A percentile compares a stretch with the other conserved stretches of the same genome.
Evolutionary conservation across 2,888 invertebrate genomes (phyloP).

Genomic region (Eupithecia subumbrata): DNA sequence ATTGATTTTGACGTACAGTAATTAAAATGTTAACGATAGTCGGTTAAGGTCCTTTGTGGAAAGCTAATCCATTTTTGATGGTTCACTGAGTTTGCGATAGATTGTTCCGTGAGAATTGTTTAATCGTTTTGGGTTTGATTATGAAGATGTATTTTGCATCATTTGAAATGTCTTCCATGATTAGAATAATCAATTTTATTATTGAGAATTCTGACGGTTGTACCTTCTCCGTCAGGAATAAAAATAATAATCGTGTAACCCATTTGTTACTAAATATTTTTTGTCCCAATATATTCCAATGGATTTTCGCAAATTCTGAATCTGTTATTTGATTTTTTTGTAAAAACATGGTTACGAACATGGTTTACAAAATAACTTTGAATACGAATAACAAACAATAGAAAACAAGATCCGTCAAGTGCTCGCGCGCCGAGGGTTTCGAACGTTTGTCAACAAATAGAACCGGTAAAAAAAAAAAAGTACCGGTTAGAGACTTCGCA

Average conservation of each 20-base stretch:
- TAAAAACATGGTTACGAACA: too few relatives aligned
- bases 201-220: background rate
- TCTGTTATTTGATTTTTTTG: too few relatives aligned
- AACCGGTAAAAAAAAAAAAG: too few relatives aligned
- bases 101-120: constrained; percentile 60
- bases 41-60: constrained; percentile 62
- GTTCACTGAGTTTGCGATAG: constrained; percentile 59
- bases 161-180: constrained; percentile 17
- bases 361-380: too few relatives aligned
- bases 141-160: constrained; percentile 30
- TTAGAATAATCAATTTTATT: background rate
- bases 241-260: background rate
- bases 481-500: too few relatives aligned
- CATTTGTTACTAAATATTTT: too few relatives aligned
- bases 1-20: constrained; percentile 75
- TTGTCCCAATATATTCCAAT: too few relatives aligned
- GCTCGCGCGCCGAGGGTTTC: too few relatives aligned
- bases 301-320: too few relatives aligned
- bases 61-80: constrained; percentile 67
- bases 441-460: too few relatives aligned
- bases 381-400: too few relatives aligned
- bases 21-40: constrained; percentile 67
- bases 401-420: too few relatives aligned
- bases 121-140: constrained; percentile 35
- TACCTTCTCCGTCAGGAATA: background rate